Percentiles rank a stretch among this genome's conserved stretches.
These are phyloP conservation scores for Haplochromis burtoni DNA, from an alignment of 2,113 vertebrate genomes.

Conservation along the genomic window DNA sequence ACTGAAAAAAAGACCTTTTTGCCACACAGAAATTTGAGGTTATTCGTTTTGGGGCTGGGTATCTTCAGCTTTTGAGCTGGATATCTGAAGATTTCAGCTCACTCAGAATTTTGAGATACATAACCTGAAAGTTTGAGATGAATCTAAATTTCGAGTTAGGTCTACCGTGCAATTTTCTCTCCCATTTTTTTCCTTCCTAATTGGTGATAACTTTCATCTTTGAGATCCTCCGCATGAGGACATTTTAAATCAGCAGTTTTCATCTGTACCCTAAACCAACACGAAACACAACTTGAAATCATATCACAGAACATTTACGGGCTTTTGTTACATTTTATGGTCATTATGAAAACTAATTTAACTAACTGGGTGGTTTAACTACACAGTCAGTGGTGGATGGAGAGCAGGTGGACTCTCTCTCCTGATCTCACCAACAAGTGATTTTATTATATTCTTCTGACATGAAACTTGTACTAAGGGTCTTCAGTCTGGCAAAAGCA, in stretches of 20 bases:
- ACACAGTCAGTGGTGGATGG: not conserved
- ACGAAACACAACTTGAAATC: not conserved
- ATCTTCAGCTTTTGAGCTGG: not conserved
- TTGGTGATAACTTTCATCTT: not conserved
- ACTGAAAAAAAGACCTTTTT: accelerated
- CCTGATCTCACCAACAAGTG: not conserved
- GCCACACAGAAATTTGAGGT: not conserved
- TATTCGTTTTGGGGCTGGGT: accelerated
- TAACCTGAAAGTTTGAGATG: not conserved
- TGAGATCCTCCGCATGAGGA: accelerated
- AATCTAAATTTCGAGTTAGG: not conserved
- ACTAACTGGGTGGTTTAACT: not conserved
- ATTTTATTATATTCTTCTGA: not conserved
- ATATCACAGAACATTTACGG: accelerated
- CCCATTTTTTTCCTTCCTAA: not conserved
- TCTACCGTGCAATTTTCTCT: not conserved
- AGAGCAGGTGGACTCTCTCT: not conserved
- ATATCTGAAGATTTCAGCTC: not conserved
- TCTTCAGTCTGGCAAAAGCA: not conserved
- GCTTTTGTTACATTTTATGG: not conserved
- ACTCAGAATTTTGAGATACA: not conserved
- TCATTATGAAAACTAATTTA: not conserved
- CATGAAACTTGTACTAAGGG: not conserved
- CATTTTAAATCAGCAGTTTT: not conserved
- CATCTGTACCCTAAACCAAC: accelerated